A percentile compares a stretch with the other conserved stretches of the same genome.
phyloP scores from a whole-genome alignment of 2,888 invertebrate species.

The Falcaria lacertinaria region DNA sequence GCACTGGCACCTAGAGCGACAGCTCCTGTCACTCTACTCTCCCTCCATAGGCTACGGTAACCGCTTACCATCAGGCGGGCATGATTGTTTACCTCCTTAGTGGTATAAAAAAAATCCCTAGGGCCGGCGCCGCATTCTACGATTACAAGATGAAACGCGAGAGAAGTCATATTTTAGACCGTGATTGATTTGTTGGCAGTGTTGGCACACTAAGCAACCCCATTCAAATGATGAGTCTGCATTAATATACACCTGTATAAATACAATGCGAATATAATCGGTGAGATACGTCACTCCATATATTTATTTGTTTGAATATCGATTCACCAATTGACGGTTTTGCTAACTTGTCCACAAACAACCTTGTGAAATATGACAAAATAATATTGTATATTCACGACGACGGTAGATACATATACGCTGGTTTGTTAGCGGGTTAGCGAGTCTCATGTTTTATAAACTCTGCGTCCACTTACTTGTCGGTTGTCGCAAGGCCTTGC shows the following conservation, averaged over 20 bases:
- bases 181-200: too few species aligned
- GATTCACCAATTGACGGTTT: not conserved
- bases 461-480: constrained; percentile 2
- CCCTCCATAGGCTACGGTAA: too few species aligned
- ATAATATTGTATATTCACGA: not conserved
- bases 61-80: too few species aligned
- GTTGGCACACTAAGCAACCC: too few species aligned
- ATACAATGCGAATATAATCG: not conserved
- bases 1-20: too few species aligned
- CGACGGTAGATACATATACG: not conserved
- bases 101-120: too few species aligned
- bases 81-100: too few species aligned
- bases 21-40: too few species aligned
- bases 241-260: not conserved
- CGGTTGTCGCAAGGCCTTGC: constrained; percentile 55
- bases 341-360: not conserved
- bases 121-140: too few species aligned
- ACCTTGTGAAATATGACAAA: not conserved
- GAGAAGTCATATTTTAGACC: too few species aligned
- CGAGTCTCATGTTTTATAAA: not conserved
- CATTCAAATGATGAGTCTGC: too few species aligned
- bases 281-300: not conserved
- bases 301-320: not conserved
- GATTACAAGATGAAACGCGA: too few species aligned
- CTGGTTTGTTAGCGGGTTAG: not conserved